Conservation (phyloP, 2,797 vertebrate genomes). For the Bryconaethiops microstoma region DNA sequence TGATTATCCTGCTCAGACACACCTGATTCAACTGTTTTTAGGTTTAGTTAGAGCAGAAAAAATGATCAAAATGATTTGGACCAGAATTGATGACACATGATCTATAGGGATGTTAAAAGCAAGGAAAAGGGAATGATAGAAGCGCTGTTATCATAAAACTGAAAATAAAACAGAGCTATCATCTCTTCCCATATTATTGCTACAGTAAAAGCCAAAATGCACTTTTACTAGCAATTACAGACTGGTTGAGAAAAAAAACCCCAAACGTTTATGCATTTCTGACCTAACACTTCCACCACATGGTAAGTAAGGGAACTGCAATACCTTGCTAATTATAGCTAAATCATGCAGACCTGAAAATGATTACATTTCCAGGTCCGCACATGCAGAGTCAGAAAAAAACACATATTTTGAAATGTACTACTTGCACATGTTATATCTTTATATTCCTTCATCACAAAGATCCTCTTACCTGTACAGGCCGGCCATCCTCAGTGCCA, state of each 20-base stretch:
- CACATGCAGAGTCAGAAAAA: too few species aligned
- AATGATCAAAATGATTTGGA: neutral
- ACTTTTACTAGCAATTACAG: neutral
- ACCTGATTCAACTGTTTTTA: neutral
- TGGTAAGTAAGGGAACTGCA: slow-evolving; percentile 49
- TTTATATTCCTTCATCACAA: neutral
- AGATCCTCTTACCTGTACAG: slow-evolving; percentile 82
- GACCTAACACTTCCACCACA: slow-evolving; percentile 53
- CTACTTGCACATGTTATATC: neutral
- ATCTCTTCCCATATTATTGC: neutral
- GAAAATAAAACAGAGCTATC: neutral
- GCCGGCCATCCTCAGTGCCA: slow-evolving; percentile 85
- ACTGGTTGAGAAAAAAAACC: neutral
- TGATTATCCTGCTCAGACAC: neutral
- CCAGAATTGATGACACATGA: neutral
- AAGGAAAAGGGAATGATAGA: neutral
- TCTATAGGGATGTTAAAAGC: neutral
- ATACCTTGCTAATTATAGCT: neutral
- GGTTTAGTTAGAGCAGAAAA: neutral
- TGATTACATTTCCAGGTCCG: neutral
- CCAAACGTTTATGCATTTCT: slow-evolving; percentile 36
- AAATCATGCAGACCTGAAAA: neutral
- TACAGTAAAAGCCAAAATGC: neutral
- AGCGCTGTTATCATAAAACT: neutral
- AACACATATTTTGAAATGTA: neutral